These are phyloP conservation scores for Oreochromis aureus DNA, from an alignment of 2,113 vertebrate species.

Conservation along the genomic window DNA sequence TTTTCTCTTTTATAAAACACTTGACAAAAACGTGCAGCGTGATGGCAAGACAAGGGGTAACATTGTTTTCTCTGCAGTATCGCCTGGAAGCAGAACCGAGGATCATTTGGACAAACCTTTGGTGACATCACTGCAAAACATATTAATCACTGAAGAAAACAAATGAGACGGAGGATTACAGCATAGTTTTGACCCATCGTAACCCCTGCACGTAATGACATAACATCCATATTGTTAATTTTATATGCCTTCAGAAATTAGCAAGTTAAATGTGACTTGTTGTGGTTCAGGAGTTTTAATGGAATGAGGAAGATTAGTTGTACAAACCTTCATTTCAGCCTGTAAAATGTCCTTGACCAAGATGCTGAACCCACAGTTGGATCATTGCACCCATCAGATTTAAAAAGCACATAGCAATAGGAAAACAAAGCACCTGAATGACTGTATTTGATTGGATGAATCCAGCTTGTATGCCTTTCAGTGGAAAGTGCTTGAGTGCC, in stretches of 20 bases:
- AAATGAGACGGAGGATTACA: too few relatives aligned
- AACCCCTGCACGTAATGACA: neutral
- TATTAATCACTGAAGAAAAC: neutral
- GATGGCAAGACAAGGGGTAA: neutral
- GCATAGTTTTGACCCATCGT: neutral
- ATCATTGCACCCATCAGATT: neutral
- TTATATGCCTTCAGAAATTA: neutral
- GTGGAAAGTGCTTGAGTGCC: neutral
- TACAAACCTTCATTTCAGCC: neutral
- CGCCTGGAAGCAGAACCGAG: neutral
- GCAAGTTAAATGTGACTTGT: neutral
- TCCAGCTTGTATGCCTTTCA: neutral
- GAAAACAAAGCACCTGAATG: neutral
- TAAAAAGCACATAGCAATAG: neutral
- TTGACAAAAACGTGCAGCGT: neutral
- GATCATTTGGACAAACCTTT: neutral
- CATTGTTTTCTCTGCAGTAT: neutral
- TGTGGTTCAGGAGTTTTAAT: neutral
- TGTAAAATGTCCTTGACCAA: neutral
- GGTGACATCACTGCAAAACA: neutral
- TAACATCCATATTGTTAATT: neutral
- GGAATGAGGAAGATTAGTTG: too few relatives aligned
- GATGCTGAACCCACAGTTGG: neutral
- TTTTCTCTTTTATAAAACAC: neutral
- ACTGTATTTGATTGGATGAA: neutral